A percentile compares a stretch with the other conserved stretches of the same genome.
These are phyloP conservation scores for Drosophila infuscata DNA, from an alignment of 2,888 invertebrate genomes.

Conservation along the genomic window DNA sequence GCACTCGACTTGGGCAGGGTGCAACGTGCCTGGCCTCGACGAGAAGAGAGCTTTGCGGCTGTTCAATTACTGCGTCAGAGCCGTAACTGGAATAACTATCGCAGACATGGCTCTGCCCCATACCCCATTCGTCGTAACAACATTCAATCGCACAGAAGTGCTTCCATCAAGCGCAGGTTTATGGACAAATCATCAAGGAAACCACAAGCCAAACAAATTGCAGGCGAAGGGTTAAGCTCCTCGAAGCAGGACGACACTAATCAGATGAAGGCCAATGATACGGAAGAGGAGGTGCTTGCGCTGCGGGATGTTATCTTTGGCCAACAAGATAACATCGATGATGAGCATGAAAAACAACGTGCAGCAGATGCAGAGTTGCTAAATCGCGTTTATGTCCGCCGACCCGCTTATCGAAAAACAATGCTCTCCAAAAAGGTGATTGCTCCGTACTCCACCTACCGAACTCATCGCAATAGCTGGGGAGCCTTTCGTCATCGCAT, in stretches of 20 bases:
- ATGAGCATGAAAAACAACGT: constrained; percentile 25
- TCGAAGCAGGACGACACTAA: not conserved
- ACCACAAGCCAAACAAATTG: not conserved
- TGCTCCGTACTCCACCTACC: constrained; percentile 58
- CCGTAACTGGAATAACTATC: constrained; percentile 19
- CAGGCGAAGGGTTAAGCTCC: not conserved
- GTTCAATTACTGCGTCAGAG: constrained; percentile 28
- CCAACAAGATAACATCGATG: constrained; percentile 26
- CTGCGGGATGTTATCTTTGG: constrained; percentile 52
- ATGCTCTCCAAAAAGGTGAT: constrained; percentile 50
- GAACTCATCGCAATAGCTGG: constrained; percentile 56
- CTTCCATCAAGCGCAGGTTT: not conserved
- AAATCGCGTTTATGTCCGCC: constrained; percentile 10
- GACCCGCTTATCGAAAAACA: fast-evolving
- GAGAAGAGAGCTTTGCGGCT: constrained; percentile 59
- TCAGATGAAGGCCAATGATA: not conserved
- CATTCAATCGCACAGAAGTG: constrained; percentile 8
- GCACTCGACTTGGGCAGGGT: not conserved
- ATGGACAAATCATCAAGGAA: not conserved
- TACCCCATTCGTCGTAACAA: constrained; percentile 21
- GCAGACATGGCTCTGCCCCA: not conserved
- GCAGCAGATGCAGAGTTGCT: constrained; percentile 40
- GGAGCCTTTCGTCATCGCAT: constrained; percentile 64
- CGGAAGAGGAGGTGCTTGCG: not conserved
- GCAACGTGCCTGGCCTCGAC: constrained; percentile 45